Evolutionary conservation across 2,888 invertebrate species (phyloP).

Genomic region (Drosophila kambysellisi): DNA sequence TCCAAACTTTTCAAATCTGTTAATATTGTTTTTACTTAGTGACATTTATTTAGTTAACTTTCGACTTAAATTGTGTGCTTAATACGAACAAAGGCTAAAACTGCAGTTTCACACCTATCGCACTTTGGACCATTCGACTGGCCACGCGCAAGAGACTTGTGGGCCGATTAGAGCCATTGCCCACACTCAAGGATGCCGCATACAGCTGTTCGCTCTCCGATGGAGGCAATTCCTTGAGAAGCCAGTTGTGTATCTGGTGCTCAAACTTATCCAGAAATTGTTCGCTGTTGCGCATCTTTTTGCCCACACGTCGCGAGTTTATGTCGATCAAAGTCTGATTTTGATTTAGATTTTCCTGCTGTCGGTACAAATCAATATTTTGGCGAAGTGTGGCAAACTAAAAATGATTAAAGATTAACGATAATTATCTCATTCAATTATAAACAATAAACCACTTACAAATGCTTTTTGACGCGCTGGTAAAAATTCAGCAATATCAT

Average conservation of each 20-base stretch:
- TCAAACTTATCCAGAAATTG: slow-evolving; percentile 74
- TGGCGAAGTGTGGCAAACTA: slow-evolving; percentile 71
- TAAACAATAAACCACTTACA: slow-evolving; percentile 45
- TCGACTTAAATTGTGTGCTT: slow-evolving; percentile 35
- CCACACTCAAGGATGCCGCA: slow-evolving; percentile 57
- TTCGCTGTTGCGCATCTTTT: slow-evolving; percentile 66
- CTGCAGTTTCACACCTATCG: slow-evolving; percentile 34
- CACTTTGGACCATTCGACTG: slow-evolving; percentile 53
- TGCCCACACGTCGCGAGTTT: slow-evolving; percentile 72
- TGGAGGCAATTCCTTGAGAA: slow-evolving; percentile 53
- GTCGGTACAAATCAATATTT: slow-evolving; percentile 57
- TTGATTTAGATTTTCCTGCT: slow-evolving; percentile 23
- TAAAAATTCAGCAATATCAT: slow-evolving; percentile 75
- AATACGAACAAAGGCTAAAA: slow-evolving; percentile 42
- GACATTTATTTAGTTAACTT: slow-evolving; percentile 55
- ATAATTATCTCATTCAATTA: not conserved
- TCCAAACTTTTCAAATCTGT: not conserved
- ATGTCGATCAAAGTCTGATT: slow-evolving; percentile 46
- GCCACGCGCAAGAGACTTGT: slow-evolving; percentile 53
- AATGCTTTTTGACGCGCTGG: slow-evolving; percentile 52
- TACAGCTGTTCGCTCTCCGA: slow-evolving; percentile 22
- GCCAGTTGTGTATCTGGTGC: slow-evolving; percentile 75
- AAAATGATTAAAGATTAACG: not conserved
- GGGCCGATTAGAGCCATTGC: slow-evolving; percentile 66
- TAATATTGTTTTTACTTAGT: slow-evolving; percentile 25